Percentiles rank a stretch among this genome's conserved stretches.
Conservation (phyloP, 2,113 vertebrate genomes). For the Crotalus helleri region DNA sequence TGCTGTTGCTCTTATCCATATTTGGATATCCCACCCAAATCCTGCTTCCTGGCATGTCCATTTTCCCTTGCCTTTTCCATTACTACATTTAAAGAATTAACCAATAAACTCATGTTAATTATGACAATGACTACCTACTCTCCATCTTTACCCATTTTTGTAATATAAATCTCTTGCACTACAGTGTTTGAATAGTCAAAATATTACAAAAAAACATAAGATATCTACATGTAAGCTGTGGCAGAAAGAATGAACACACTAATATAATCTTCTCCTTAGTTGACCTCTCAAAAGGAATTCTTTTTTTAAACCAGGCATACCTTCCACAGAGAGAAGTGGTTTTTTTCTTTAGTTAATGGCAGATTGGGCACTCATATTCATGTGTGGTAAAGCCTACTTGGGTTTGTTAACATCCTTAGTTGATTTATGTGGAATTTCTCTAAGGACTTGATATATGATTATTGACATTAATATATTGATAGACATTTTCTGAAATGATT, state of each 20-base stretch:
- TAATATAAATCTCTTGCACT: neutral
- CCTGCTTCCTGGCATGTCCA: neutral
- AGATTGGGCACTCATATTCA: neutral
- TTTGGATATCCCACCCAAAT: neutral
- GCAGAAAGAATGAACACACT: neutral
- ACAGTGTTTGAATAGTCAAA: neutral
- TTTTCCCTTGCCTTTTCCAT: neutral
- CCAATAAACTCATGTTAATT: neutral
- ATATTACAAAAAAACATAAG: neutral
- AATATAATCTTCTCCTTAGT: neutral
- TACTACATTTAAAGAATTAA: neutral
- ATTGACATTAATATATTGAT: neutral
- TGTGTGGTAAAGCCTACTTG: neutral
- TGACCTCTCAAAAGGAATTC: neutral
- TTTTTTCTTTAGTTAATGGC: neutral
- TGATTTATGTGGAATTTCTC: neutral
- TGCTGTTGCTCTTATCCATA: neutral
- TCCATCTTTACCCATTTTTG: neutral
- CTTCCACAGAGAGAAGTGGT: neutral
- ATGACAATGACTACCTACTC: neutral
- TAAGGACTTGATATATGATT: conserved; percentile 16
- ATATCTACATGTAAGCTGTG: neutral
- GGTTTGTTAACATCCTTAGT: neutral
- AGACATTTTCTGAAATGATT: conserved; percentile 6
- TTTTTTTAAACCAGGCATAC: neutral